Percentiles rank a stretch among this genome's conserved stretches.
phyloP scores from a whole-genome alignment of 2,797 vertebrate genomes.

The Parauchenoglanis ngamensis region DNA sequence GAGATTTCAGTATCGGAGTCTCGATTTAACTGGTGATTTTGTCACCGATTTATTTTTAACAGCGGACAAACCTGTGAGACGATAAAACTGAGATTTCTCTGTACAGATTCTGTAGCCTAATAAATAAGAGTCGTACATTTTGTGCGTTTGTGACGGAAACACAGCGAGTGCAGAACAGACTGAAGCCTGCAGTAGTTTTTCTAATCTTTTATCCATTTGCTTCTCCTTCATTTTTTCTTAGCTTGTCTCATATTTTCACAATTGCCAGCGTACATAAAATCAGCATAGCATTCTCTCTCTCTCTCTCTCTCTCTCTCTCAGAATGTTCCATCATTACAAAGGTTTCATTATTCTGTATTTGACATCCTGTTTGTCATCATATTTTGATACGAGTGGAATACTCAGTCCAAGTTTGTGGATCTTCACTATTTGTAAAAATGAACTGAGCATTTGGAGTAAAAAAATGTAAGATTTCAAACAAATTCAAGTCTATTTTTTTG shows the following conservation, averaged over 20 bases:
- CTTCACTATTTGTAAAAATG: conserved; percentile 32
- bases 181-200: not conserved
- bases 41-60: not conserved
- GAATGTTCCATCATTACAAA: not conserved
- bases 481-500: conserved; percentile 12
- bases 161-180: not conserved
- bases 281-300: not conserved
- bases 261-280: not conserved
- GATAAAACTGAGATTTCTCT: not conserved
- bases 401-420: not conserved
- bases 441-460: conserved; percentile 36
- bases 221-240: conserved; percentile 10
- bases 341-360: not conserved
- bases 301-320: not conserved
- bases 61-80: not conserved
- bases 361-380: not conserved
- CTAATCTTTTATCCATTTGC: not conserved
- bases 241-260: not conserved
- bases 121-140: not conserved
- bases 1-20: not conserved
- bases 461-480: not conserved
- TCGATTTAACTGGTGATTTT: not conserved
- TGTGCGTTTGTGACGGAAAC: not conserved
- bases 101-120: not conserved
- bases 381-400: conserved; percentile 42